Evolutionary conservation across 2,113 vertebrate genomes (phyloP).

Genomic region (Brevimyrus niger): DNA sequence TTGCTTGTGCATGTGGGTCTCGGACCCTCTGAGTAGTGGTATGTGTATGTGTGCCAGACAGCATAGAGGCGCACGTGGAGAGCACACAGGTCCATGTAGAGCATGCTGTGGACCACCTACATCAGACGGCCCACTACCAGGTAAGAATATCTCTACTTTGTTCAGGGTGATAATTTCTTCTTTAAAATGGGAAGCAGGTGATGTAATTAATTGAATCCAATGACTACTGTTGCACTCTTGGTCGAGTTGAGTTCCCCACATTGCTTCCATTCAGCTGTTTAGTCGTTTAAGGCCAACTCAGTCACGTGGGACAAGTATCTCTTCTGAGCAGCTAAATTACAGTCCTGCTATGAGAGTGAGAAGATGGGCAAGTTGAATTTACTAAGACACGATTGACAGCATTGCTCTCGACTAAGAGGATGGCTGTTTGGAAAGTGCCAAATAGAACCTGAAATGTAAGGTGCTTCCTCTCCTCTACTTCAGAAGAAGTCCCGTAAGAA

Average conservation of each 20-base stretch:
- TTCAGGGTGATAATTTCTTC: not conserved
- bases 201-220: not conserved
- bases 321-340: not conserved
- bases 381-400: not conserved
- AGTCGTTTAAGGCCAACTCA: not conserved
- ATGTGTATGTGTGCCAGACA: slow-evolving; percentile 63
- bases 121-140: slow-evolving; percentile 86
- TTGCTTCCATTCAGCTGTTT: not conserved
- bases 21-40: not conserved
- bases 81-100: slow-evolving; percentile 91
- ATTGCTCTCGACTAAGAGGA: not conserved
- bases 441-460: not conserved
- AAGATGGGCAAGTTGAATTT: not conserved
- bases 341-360: not conserved
- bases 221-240: not conserved
- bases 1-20: not conserved
- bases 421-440: not conserved
- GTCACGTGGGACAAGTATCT: not conserved
- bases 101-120: slow-evolving; percentile 80
- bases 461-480: slow-evolving; percentile 6
- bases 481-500: slow-evolving; percentile 97
- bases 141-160: slow-evolving; percentile 50
- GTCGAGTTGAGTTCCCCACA: not conserved
- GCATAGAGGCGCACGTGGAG: slow-evolving; percentile 95
- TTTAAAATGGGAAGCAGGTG: not conserved